phyloP scores from a whole-genome alignment of 2,113 vertebrate genomes.

The Origma solitaria region DNA sequence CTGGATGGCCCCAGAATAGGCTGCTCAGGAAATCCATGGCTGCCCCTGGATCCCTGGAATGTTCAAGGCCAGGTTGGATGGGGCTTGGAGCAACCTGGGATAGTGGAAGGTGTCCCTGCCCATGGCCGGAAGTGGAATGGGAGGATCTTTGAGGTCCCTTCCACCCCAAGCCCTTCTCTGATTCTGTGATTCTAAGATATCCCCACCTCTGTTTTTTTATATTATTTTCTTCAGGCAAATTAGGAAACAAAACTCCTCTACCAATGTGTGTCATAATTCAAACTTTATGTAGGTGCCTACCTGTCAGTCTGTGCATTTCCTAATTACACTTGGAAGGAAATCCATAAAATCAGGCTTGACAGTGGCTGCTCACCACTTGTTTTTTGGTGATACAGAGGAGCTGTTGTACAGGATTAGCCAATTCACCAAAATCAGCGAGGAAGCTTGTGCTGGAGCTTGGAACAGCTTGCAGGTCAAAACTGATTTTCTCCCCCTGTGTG shows the following conservation, averaged over 20 bases:
- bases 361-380: neutral
- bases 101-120: neutral
- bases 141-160: neutral
- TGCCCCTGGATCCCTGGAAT: neutral
- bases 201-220: neutral
- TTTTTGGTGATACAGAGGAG: neutral
- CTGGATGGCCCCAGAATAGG: neutral
- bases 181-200: neutral
- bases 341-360: neutral
- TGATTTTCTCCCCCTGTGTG: neutral
- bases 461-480: slow-evolving; percentile 16
- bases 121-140: too few relatives aligned
- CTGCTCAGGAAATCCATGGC: neutral
- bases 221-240: neutral
- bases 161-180: neutral
- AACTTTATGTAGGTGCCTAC: neutral
- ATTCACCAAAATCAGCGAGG: neutral
- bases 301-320: neutral
- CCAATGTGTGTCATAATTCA: neutral
- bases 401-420: neutral
- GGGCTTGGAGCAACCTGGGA: neutral
- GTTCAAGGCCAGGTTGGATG: fast-evolving
- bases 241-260: neutral
- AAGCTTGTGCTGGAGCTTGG: neutral
- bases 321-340: neutral